Percentiles rank a stretch among this genome's conserved stretches.
Conservation (phyloP, 2,888 invertebrate genomes). For the Tachina fera region DNA sequence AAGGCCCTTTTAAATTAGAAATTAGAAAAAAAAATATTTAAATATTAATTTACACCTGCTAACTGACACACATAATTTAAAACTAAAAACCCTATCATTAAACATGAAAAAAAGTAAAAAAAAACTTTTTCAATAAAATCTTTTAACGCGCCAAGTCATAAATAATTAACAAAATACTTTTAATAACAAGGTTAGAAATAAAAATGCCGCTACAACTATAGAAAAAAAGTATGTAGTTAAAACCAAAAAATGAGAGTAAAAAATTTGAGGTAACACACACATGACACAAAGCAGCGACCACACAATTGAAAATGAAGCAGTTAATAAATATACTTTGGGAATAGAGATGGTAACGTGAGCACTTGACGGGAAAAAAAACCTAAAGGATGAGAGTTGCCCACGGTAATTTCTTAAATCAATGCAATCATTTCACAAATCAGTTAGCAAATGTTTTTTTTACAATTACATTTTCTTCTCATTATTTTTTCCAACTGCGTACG, state of each 20-base stretch:
- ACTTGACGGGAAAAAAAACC: too few relatives aligned
- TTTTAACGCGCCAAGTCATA: constrained; percentile 52
- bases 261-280: constrained; percentile 19
- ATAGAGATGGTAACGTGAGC: too few relatives aligned
- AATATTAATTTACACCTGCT: constrained; percentile 64
- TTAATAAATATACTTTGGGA: constrained; percentile 11
- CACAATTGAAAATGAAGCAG: constrained; percentile 53
- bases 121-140: constrained; percentile 45
- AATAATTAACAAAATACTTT: constrained; percentile 53
- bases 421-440: too few relatives aligned
- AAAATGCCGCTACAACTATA: constrained; percentile 46
- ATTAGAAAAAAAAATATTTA: constrained; percentile 5
- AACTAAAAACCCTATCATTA: constrained; percentile 62
- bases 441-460: too few relatives aligned
- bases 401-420: too few relatives aligned
- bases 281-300: constrained; percentile 42
- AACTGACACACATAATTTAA: constrained; percentile 39
- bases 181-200: constrained; percentile 59
- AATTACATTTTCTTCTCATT: too few relatives aligned
- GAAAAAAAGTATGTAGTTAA: constrained; percentile 4
- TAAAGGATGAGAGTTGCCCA: too few relatives aligned
- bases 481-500: too few relatives aligned
- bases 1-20: constrained; percentile 7
- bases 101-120: constrained; percentile 26
- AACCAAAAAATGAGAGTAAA: constrained; percentile 32